Base-by-base conservation (phyloP, 1,140 invertebrate species). In the Orius insidiosus region DNA sequence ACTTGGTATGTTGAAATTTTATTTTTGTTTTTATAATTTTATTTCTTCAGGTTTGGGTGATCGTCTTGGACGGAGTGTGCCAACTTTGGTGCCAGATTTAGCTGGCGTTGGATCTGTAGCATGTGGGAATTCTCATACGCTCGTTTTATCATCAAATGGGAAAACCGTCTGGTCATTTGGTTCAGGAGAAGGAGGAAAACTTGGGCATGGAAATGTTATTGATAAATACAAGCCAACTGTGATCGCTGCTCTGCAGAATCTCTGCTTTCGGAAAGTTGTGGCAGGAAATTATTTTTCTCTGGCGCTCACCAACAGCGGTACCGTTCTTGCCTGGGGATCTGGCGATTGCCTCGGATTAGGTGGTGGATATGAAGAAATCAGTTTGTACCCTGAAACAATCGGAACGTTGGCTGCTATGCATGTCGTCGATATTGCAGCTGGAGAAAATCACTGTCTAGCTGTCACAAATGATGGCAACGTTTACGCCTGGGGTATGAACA, bases 401-500 rank as follows among this genome's bases (percentile, higher is more conserved):
- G 58, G 64, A 48, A 65, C 67, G 46, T 45, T 68, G 19, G 46
- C 52, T 11, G 45, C 55, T 1, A 53, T 59, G 42, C 57, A 60
- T 36, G 56, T 68, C 37, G 54, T 69, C 4, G 66, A 68, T 54
- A 65, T 68, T 38, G 59, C 65, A 4, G 67, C 71, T 3, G 74
- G 75, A 3, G 68, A 74, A 46, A 68, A 69, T 47, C 74, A 77
- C 55, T 73, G 71, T 56, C 54, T 76, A 34, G 75, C 72, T 3
- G 55, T 77, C 3, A 70, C 69, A 2, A 65, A 74, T 53, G 68
- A 72, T 58, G 60, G 57, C 52, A 59, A 62, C 63, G 70, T 74
- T 8, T 74, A 65, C 60, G 72, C 76, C 1, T 80, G 77, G 77
- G 78, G 77, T 31, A 72, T 72, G 48, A 79, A 78, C 63, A 69